Percentiles rank a stretch among this genome's conserved stretches.
Conservation (phyloP, 1,140 invertebrate genomes). For the Drosophila burlai region DNA sequence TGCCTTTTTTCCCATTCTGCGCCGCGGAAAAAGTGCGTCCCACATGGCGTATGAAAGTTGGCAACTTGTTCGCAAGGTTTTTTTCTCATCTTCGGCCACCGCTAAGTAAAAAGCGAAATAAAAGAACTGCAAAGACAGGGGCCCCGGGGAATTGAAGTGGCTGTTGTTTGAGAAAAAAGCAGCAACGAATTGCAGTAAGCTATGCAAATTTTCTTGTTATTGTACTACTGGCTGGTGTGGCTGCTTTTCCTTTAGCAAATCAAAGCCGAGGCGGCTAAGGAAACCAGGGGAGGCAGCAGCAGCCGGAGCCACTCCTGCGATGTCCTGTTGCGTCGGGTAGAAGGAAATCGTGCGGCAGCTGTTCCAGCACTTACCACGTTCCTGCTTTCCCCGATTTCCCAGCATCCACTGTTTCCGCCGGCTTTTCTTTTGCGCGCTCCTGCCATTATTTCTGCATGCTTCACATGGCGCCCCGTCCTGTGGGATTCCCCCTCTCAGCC, state of each 20-base stretch:
- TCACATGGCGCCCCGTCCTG: conserved; percentile 55
- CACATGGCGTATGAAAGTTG: conserved; percentile 80
- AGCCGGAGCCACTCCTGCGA: conserved; percentile 53
- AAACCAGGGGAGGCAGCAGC: conserved; percentile 17
- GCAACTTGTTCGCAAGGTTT: conserved; percentile 58
- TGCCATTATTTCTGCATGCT: conserved; percentile 58
- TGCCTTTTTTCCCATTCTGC: conserved; percentile 16
- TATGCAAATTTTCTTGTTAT: conserved; percentile 57
- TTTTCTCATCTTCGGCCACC: conserved; percentile 36
- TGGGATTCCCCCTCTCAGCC: conserved; percentile 44
- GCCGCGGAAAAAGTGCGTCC: conserved; percentile 67
- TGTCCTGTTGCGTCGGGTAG: conserved; percentile 66
- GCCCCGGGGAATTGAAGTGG: conserved; percentile 60
- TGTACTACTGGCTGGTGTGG: conserved; percentile 37
- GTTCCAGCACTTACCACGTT: conserved; percentile 55
- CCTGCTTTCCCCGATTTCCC: conserved; percentile 37
- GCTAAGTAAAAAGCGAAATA: conserved; percentile 67
- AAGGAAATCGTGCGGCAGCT: conserved; percentile 73
- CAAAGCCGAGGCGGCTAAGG: conserved; percentile 55
- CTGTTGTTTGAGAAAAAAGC: conserved; percentile 33
- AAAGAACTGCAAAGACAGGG: conserved; percentile 39
- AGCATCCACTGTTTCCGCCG: conserved; percentile 8
- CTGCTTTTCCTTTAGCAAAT: conserved; percentile 50
- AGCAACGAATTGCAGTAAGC: conserved; percentile 47
- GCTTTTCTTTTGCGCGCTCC: conserved; percentile 25